phyloP scores from a whole-genome alignment of 2,797 vertebrate genomes.

The Menidia menidia region DNA sequence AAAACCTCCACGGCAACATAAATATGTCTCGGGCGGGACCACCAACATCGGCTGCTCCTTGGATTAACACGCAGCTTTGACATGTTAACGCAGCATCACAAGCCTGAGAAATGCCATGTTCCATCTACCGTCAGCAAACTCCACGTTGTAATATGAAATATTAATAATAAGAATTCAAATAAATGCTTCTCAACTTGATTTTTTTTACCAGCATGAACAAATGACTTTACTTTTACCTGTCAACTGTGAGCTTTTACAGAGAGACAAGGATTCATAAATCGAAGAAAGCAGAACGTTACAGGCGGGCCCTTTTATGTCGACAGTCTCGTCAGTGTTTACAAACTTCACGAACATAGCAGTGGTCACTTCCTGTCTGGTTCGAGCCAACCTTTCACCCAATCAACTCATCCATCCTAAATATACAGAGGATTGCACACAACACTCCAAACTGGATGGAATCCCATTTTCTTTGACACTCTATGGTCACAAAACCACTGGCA shows the following conservation, averaged over 20 bases:
- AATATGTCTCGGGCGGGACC: constrained; percentile 40
- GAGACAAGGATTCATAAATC: too few species aligned
- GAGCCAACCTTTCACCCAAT: too few species aligned
- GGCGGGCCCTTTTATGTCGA: background rate
- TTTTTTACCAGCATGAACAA: too few species aligned
- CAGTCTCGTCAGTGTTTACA: background rate
- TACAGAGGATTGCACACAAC: background rate
- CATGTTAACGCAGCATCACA: background rate
- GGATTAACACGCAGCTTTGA: background rate
- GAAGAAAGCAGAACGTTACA: too few species aligned
- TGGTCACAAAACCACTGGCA: background rate
- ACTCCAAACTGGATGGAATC: background rate
- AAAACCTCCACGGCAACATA: constrained; percentile 18
- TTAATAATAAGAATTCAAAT: too few species aligned
- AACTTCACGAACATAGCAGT: background rate
- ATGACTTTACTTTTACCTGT: too few species aligned
- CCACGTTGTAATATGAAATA: too few species aligned
- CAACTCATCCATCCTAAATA: too few species aligned
- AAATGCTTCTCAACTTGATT: too few species aligned
- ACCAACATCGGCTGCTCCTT: constrained; percentile 26
- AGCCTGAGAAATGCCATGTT: background rate
- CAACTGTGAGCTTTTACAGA: too few species aligned
- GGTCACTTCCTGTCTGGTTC: too few species aligned
- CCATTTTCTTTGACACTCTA: too few species aligned
- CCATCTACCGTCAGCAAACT: background rate